Conservation (phyloP, 2,797 vertebrate species). For the Holocentrus rufus region DNA sequence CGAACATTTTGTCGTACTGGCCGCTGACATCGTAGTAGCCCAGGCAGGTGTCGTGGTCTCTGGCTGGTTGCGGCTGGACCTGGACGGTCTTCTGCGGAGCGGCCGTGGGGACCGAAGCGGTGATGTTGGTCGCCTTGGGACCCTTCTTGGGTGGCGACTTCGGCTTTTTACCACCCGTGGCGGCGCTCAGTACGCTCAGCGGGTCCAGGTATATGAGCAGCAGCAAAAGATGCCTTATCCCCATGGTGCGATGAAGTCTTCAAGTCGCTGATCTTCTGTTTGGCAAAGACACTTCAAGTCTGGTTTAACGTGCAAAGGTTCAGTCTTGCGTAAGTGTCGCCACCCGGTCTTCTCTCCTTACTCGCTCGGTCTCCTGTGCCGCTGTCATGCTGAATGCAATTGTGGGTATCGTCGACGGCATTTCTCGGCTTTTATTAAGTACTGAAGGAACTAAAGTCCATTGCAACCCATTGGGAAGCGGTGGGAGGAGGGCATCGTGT, state of each 20-base stretch:
- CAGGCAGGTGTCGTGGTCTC: slow-evolving; percentile 90
- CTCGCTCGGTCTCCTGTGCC: slow-evolving; percentile 53
- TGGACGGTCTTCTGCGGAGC: slow-evolving; percentile 69
- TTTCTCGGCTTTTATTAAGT: slow-evolving; percentile 44
- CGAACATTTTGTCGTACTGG: slow-evolving; percentile 95
- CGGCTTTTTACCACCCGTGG: slow-evolving; percentile 76
- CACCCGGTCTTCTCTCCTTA: slow-evolving; percentile 51
- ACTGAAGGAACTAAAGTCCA: slow-evolving; percentile 45
- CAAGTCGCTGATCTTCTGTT: slow-evolving; percentile 15
- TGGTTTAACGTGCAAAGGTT: slow-evolving; percentile 35
- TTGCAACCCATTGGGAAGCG: slow-evolving; percentile 17
- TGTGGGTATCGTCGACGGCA: slow-evolving; percentile 58
- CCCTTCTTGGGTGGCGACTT: slow-evolving; percentile 70
- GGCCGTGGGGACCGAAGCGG: slow-evolving; percentile 71
- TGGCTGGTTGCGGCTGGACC: slow-evolving; percentile 67
- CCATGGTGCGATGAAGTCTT: slow-evolving; percentile 75
- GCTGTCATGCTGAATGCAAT: slow-evolving; percentile 63
- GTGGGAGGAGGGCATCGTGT: slow-evolving; percentile 47
- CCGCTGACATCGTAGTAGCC: slow-evolving; percentile 98
- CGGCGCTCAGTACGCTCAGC: slow-evolving; percentile 78
- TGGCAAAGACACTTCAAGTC: slow-evolving; percentile 44
- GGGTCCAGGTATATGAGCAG: slow-evolving; percentile 85
- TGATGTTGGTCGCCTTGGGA: slow-evolving; percentile 71
- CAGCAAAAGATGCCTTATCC: slow-evolving; percentile 82
- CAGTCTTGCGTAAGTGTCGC: slow-evolving; percentile 55